Base-by-base conservation (phyloP, 1,140 invertebrate species). In the Eriosoma lanigerum region DNA sequence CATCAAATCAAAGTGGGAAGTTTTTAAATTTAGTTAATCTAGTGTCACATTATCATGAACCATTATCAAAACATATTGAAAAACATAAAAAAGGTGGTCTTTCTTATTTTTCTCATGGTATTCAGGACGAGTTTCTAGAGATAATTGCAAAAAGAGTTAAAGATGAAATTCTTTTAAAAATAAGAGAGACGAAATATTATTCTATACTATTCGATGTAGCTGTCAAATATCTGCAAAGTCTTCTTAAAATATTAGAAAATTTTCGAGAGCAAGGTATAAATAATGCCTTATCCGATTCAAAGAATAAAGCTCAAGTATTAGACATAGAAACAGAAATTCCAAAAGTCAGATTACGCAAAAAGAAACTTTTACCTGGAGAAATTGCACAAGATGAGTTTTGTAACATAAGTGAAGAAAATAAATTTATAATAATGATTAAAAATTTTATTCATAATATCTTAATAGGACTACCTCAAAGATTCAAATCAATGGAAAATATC, bases 401-500 rank as follows among this genome's bases (percentile, higher is more conserved):
- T 29, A 70, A 70, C 44, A 21, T 50, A 17, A 50, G 15, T 24
- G 21, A 24, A 50, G 46, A 0, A 48, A 50, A 50, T 50, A 70
- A 70, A 70, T 19, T 12, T 50, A 9, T 70, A 13, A 50, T 26
- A 10, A 70, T 70, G 1, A 48, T 70, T 48, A 70, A 50, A 50
- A 50, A 70, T 26, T 3, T 70, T 26, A 5, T 68, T 26, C 5
- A 48, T n/a, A 48, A 68, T 24, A 48, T 68, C 21, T 68, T 48
- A 24, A 68, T 44, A 0, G 44, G 66, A 68, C 24, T 48, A 48
- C 66, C 4, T 46, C n/a, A 70, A 70, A 24, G 5, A 68, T 68
- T 68, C 21, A 46, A 68, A 68, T 46, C 64, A 68, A 68, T 68
- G 44, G 38, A 68, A 46, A 68, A n/a, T 46, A 46, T 44, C n/a